These are phyloP conservation scores for Sarcophaga variegata DNA, from an alignment of 2,888 invertebrate species.

Conservation along the genomic window DNA sequence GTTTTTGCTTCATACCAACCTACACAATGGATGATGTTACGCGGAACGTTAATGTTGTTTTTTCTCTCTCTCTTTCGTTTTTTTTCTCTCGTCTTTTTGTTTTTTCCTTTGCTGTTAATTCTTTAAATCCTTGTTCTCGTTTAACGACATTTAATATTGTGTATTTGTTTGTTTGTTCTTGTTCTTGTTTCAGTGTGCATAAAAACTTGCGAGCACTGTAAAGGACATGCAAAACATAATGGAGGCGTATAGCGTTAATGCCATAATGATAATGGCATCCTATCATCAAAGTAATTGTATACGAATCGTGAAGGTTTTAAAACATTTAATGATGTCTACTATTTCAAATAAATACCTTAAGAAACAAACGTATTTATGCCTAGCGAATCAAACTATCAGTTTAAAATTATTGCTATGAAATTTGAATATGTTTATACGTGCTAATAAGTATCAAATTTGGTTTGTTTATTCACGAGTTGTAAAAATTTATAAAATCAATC, in stretches of 20 bases:
- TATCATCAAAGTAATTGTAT: background rate
- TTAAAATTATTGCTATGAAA: too few relatives aligned
- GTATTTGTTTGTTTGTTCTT: slow-evolving; percentile 4
- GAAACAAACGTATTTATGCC: too few relatives aligned
- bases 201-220: slow-evolving; percentile 15
- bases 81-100: slow-evolving; percentile 36
- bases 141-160: slow-evolving; percentile 64
- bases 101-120: slow-evolving; percentile 57
- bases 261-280: background rate
- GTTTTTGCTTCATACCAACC: slow-evolving; percentile 27
- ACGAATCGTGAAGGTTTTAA: too few relatives aligned
- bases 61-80: slow-evolving; percentile 37
- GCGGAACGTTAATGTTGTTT: slow-evolving; percentile 58
- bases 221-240: slow-evolving; percentile 43
- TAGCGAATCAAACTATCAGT: too few relatives aligned
- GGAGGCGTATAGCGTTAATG: slow-evolving; percentile 35
- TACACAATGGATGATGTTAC: slow-evolving; percentile 57
- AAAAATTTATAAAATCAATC: too few relatives aligned
- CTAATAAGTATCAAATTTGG: too few relatives aligned
- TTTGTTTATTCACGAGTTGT: too few relatives aligned
- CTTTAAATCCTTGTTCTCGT: slow-evolving; percentile 68
- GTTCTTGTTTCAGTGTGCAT: slow-evolving; percentile 28
- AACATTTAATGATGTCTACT: too few relatives aligned
- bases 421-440: too few relatives aligned
- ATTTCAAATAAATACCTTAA: too few relatives aligned